Conservation (phyloP, 2,113 vertebrate genomes). For the Caretta caretta region DNA sequence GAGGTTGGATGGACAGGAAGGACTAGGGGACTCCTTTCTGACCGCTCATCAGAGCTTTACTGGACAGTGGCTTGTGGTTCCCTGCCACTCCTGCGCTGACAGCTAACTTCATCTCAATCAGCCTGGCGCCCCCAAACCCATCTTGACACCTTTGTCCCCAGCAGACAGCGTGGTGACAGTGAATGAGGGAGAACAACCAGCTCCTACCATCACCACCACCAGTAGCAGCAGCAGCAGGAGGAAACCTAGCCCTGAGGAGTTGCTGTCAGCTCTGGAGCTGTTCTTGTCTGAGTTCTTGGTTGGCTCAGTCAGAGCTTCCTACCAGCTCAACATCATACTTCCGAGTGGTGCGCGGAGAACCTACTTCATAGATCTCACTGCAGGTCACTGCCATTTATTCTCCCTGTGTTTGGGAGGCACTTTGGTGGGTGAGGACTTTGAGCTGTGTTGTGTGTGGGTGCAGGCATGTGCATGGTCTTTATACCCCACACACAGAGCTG, state of each 20-base stretch:
- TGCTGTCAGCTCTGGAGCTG: constrained; percentile 76
- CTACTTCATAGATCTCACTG: constrained; percentile 90
- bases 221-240: neutral
- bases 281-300: constrained; percentile 88
- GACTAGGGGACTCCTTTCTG: neutral
- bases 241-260: constrained; percentile 70
- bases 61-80: constrained; percentile 3
- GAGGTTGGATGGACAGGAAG: neutral
- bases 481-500: rapidly evolving
- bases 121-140: neutral
- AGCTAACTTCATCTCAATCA: neutral
- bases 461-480: neutral
- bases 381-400: constrained; percentile 75
- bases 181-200: constrained; percentile 69
- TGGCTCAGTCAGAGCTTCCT: constrained; percentile 83
- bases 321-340: constrained; percentile 84
- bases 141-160: neutral
- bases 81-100: too few relatives aligned
- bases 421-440: too few relatives aligned
- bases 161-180: constrained; percentile 75
- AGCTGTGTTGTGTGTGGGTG: neutral
- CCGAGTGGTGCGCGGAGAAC: constrained; percentile 63
- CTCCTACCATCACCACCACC: rapidly evolving
- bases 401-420: neutral
- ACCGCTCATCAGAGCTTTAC: neutral